Evolutionary conservation across 2,797 vertebrate genomes (phyloP).

Genomic region (Coregonus ussuriensis): DNA sequence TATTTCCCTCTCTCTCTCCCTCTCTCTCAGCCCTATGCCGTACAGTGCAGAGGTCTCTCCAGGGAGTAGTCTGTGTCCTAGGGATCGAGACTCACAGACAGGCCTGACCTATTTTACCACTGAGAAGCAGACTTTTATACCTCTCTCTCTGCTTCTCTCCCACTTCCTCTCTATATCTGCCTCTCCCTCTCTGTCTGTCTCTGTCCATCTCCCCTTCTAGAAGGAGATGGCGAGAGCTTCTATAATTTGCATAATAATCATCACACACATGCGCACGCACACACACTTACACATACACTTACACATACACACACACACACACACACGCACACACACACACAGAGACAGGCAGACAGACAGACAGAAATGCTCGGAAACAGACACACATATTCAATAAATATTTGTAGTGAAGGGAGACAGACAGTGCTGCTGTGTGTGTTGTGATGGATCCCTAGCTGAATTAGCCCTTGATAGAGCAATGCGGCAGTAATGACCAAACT

Average conservation of each 20-base stretch:
- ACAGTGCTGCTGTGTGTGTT: neutral
- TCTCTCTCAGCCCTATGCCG: conserved; percentile 36
- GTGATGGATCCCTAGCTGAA: conserved; percentile 42
- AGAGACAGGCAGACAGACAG: conserved; percentile 14
- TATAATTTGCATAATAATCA: neutral
- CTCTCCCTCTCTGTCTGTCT: conserved; percentile 3
- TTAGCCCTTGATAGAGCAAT: conserved; percentile 55
- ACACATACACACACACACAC: neutral
- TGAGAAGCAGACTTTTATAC: conserved; percentile 33
- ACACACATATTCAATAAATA: neutral
- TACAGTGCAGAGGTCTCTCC: conserved; percentile 28
- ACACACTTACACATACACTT: neutral
- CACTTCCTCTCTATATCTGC: neutral
- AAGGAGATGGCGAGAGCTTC: neutral
- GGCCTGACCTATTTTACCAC: conserved; percentile 72
- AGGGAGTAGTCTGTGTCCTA: neutral
- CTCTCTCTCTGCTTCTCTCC: conserved; percentile 16
- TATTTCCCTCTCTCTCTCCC: too few relatives aligned
- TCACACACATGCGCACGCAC: neutral
- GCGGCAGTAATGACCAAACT: conserved; percentile 68
- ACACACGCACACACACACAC: conserved; percentile 23
- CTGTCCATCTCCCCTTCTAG: neutral
- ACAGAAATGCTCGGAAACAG: neutral
- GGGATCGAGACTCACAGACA: conserved; percentile 48
- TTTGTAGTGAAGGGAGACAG: conserved; percentile 7